Percentiles rank a stretch among this genome's conserved stretches.
Conservation (phyloP, 2,797 vertebrate species). For the Okamejei kenojei region DNA sequence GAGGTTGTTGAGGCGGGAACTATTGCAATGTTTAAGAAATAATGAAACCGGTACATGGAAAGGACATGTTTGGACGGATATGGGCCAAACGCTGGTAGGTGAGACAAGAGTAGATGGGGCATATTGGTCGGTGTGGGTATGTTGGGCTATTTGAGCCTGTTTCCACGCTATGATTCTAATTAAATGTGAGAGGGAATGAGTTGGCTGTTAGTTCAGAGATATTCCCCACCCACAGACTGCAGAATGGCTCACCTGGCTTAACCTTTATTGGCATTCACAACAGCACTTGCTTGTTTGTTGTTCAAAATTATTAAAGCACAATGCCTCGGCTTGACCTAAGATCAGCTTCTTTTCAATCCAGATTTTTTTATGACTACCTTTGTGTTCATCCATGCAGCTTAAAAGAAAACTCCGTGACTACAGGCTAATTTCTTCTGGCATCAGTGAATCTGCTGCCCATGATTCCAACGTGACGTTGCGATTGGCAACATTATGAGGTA, state of each 20-base stretch:
- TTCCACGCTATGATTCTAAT: too few species aligned
- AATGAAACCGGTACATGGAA: too few species aligned
- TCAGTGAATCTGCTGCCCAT: neutral
- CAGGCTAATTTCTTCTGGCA: neutral
- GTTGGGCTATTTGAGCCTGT: too few species aligned
- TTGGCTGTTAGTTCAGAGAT: neutral
- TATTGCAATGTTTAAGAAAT: too few species aligned
- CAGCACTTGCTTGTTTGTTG: neutral
- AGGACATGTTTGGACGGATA: too few species aligned
- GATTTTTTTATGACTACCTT: neutral
- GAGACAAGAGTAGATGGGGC: too few species aligned
- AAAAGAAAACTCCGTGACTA: neutral
- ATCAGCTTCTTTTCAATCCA: neutral
- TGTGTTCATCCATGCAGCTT: neutral
- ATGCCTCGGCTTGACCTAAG: neutral
- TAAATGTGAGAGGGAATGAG: neutral
- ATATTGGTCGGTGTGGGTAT: too few species aligned
- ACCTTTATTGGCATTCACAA: neutral
- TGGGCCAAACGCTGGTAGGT: too few species aligned
- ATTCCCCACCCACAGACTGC: neutral
- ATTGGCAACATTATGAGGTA: neutral
- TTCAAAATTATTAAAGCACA: neutral
- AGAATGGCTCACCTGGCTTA: neutral
- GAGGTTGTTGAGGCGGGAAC: too few species aligned
- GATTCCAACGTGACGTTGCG: neutral